Evolutionary conservation across 2,113 vertebrate species (phyloP), one percentile per base, ranked within the genome.

Genomic region (Penelope pileata): DNA sequence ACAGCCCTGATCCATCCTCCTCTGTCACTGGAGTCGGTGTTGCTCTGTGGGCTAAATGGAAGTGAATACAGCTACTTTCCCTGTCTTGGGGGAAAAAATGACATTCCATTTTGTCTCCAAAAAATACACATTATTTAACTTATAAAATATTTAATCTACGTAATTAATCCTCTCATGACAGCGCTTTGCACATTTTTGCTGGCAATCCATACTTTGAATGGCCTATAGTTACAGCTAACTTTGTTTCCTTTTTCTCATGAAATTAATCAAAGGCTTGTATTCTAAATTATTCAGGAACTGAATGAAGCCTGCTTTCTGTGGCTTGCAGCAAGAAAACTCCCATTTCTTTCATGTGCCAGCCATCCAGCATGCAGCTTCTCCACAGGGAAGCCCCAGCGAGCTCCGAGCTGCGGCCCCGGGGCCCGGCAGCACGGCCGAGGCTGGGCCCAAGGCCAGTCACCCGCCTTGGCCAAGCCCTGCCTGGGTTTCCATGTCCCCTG

Each of bases 91-190:
- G 96, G 86, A 88, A 97, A 96, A 97, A 98, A 97, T 98, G 97
- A 98, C 98, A 98, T 97, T 97, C 96, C 97, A 98, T 98, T 98
- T 98, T 97, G 97, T 98, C 97, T 98, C 96, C 86, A 97, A 98
- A 96, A 98, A 98, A 98, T 96, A 98, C 96, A 98, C 98, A 98
- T 98, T 98, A 98, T 98, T 98, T 97, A 98, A 98, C 96, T 97
- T 97, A 98, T 98, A 97, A 98, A 98, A 98, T 98, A 98, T 98
- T 98, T 98, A 98, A 96, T 98, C 96, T 97, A 82, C 93, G 97
- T 94, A 98, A 98, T 98, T 97, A 98, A 98, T 98, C 97, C 97
- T 98, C 95, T 96, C 95, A 70, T 85, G 96, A 96, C 96, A 93
- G 89, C 75, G 36, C 97, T 97, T 95, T 97, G 90, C 96, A 97